Evolutionary conservation across 2,113 vertebrate species (phyloP).

Genomic region (Dasypus novemcinctus): DNA sequence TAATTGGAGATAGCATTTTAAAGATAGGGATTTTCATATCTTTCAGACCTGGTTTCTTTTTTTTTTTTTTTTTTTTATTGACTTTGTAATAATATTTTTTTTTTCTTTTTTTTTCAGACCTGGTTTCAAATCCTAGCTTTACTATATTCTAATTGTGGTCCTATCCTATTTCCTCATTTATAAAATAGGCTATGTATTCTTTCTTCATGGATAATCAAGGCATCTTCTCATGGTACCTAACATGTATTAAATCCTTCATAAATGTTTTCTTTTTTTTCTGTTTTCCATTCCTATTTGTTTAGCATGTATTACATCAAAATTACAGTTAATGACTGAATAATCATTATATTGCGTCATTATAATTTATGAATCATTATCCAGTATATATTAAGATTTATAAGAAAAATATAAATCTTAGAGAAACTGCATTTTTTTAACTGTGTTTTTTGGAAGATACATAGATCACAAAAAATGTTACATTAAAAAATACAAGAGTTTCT

Average conservation of each 20-base stretch:
- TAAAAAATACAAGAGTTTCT: too few species aligned
- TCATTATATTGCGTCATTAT: constrained; percentile 30
- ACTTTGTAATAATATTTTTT: too few species aligned
- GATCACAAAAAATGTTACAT: too few species aligned
- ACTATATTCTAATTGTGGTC: neutral
- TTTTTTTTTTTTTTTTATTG: too few species aligned
- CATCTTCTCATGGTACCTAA: neutral
- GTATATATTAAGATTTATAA: constrained; percentile 23
- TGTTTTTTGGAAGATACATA: too few species aligned
- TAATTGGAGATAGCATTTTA: constrained; percentile 5
- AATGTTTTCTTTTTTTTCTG: neutral
- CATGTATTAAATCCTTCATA: neutral
- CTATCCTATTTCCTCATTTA: constrained; percentile 1
- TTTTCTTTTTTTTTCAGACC: too few species aligned
- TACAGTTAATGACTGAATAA: constrained; percentile 21
- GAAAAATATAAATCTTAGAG: neutral
- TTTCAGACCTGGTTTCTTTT: neutral
- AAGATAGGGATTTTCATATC: neutral
- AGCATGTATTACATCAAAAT: constrained; percentile 9
- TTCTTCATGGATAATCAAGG: neutral
- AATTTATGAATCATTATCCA: constrained; percentile 20
- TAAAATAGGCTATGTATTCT: constrained; percentile 17
- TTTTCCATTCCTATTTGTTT: constrained; percentile 16
- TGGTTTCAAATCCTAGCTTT: neutral
- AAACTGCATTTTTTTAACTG: constrained; percentile 30